phyloP scores from a whole-genome alignment of 2,888 invertebrate species.

The Conomelus anceps region DNA sequence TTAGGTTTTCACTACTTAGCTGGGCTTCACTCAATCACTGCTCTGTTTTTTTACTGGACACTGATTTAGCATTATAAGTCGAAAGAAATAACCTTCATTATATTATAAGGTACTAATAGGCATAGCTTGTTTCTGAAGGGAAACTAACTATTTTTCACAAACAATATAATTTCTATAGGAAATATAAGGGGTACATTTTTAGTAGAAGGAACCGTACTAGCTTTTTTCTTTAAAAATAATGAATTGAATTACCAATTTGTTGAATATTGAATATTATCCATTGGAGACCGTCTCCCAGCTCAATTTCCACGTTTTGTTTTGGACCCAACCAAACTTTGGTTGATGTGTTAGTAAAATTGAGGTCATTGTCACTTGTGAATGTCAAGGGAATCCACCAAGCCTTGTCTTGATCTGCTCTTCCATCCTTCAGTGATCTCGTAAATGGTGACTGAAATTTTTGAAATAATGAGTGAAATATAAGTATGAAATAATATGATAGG shows the following conservation, averaged over 20 bases:
- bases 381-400: conserved; percentile 14
- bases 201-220: too few relatives aligned
- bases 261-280: conserved; percentile 21
- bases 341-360: background rate
- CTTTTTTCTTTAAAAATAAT: background rate
- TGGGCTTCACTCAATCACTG: too few relatives aligned
- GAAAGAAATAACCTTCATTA: too few relatives aligned
- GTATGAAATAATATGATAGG: background rate
- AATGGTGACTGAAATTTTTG: too few relatives aligned
- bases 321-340: background rate
- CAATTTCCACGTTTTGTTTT: background rate
- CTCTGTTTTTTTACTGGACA: too few relatives aligned
- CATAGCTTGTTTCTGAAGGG: too few relatives aligned
- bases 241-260: conserved; percentile 14
- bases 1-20: too few relatives aligned
- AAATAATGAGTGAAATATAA: background rate
- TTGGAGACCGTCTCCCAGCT: background rate
- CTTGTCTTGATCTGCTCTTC: background rate
- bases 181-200: background rate
- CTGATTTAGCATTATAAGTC: too few relatives aligned
- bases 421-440: background rate
- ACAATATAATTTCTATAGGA: too few relatives aligned
- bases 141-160: too few relatives aligned
- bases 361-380: conserved; percentile 1
- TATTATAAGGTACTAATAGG: too few relatives aligned